These are phyloP conservation scores for Pituophis catenifer DNA, from an alignment of 2,113 vertebrate species.

Conservation along the genomic window DNA sequence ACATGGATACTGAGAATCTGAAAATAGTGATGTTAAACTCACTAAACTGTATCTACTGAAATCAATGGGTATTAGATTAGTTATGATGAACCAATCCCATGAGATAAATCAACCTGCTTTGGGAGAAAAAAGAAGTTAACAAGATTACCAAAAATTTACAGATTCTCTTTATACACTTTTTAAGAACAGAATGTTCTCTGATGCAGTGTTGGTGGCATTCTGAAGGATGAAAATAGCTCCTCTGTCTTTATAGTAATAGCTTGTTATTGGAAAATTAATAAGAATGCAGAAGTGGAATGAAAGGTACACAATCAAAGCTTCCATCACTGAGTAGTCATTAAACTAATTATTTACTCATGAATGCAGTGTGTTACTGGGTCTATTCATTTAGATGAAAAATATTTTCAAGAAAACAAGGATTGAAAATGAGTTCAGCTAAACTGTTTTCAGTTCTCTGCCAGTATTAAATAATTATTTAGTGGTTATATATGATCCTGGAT, in stretches of 20 bases:
- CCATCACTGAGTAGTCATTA: not conserved
- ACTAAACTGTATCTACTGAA: not conserved
- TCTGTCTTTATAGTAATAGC: not conserved
- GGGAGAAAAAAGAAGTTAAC: constrained; percentile 41
- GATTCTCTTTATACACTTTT: not conserved
- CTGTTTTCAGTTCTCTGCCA: not conserved
- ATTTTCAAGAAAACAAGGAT: not conserved
- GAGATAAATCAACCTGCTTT: not conserved
- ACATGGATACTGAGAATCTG: not conserved
- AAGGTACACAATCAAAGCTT: not conserved
- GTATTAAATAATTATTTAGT: not conserved
- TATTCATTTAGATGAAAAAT: not conserved
- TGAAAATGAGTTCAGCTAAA: not conserved
- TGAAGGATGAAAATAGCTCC: not conserved
- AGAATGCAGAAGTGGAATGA: not conserved
- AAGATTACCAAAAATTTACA: constrained; percentile 9
- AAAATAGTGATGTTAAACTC: not conserved
- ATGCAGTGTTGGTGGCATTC: not conserved
- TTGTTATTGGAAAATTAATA: not conserved
- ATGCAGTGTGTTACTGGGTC: not conserved
- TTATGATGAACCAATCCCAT: not conserved
- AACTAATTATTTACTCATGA: not conserved
- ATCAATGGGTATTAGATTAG: not conserved
- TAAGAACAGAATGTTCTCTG: not conserved
- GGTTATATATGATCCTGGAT: not conserved